These are phyloP conservation scores for Bos javanicus DNA, from an alignment of 2,113 vertebrate species.

Conservation along the genomic window DNA sequence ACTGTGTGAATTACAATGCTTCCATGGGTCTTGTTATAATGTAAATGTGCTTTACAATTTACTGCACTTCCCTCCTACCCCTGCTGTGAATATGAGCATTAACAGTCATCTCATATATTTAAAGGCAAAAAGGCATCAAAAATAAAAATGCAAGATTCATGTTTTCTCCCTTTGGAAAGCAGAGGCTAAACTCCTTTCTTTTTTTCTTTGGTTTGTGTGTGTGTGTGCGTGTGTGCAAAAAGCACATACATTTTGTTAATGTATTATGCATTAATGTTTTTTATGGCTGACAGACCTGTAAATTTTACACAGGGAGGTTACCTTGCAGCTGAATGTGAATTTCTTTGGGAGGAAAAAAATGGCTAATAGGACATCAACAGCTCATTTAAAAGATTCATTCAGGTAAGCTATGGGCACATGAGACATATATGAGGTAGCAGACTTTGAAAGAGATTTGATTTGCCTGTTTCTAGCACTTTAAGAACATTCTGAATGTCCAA, in stretches of 20 bases:
- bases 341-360: conserved; percentile 1
- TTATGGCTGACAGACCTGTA: conserved; percentile 34
- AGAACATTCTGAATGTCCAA: not conserved
- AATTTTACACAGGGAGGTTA: conserved; percentile 56
- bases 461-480: not conserved
- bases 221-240: not conserved
- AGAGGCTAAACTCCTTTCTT: not conserved
- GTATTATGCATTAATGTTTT: conserved; percentile 62
- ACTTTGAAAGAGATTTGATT: not conserved
- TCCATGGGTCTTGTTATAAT: conserved; percentile 53
- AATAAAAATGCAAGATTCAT: conserved; percentile 7
- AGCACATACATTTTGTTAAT: fast-evolving
- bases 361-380: conserved; percentile 25
- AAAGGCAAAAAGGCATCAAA: conserved; percentile 50
- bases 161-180: conserved; percentile 46
- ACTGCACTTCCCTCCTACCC: conserved; percentile 34
- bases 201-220: not conserved
- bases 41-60: conserved; percentile 65
- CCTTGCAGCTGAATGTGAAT: conserved; percentile 7
- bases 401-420: conserved; percentile 24
- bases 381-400: conserved; percentile 22
- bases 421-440: not conserved
- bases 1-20: conserved; percentile 53
- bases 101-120: conserved; percentile 41
- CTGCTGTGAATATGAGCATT: conserved; percentile 6